phyloP scores from a whole-genome alignment of 2,888 invertebrate species.

The Noctua janthe region DNA sequence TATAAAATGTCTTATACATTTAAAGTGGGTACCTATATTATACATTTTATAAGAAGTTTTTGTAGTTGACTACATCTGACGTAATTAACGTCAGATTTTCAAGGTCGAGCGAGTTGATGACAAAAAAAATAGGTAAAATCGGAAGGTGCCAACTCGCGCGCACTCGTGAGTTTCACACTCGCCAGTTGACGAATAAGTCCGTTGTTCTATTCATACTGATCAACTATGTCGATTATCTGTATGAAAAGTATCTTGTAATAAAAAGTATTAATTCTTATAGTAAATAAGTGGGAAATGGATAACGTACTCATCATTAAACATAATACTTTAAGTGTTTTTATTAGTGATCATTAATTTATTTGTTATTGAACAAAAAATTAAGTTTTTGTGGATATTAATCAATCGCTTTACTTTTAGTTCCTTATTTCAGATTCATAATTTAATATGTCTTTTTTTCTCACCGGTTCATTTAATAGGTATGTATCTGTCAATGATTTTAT shows the following conservation, averaged over 20 bases:
- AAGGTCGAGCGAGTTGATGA: too few species aligned
- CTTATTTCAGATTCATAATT: not conserved
- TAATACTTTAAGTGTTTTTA: constrained; percentile 12
- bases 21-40: too few species aligned
- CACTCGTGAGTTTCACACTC: too few species aligned
- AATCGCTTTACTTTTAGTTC: constrained; percentile 10
- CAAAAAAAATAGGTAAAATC: too few species aligned
- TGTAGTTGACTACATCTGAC: too few species aligned
- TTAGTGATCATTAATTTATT: constrained; percentile 29
- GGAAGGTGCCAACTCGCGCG: too few species aligned
- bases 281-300: constrained; percentile 3
- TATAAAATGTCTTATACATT: too few species aligned
- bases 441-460: not conserved
- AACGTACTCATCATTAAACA: not conserved
- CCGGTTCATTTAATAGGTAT: not conserved
- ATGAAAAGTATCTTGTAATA: not conserved
- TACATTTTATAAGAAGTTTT: too few species aligned
- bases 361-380: constrained; percentile 38
- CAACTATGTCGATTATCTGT: not conserved
- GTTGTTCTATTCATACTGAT: not conserved
- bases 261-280: not conserved
- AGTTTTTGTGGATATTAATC: constrained; percentile 47
- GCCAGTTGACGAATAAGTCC: too few species aligned
- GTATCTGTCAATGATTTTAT: not conserved
- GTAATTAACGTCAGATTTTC: too few species aligned